Evolutionary conservation across 2,888 invertebrate species (phyloP).

Genomic region (Eristalis tenax): DNA sequence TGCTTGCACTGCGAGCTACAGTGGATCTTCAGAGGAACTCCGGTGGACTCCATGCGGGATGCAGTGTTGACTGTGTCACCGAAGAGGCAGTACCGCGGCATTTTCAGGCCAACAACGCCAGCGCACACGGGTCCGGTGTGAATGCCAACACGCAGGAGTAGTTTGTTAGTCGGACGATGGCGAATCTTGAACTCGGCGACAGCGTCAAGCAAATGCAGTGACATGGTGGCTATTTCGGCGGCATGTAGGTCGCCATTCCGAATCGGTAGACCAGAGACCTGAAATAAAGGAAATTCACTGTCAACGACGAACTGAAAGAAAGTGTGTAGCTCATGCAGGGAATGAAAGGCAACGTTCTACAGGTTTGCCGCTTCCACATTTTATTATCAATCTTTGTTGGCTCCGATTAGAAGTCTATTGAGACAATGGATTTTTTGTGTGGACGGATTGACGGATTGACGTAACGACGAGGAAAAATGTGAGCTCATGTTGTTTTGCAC

Average conservation of each 20-base stretch:
- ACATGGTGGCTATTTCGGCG: conserved; percentile 96
- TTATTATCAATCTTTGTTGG: too few relatives aligned
- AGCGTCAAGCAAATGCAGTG: conserved; percentile 90
- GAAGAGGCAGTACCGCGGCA: conserved; percentile 96
- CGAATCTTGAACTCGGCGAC: conserved; percentile 93
- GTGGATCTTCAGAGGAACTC: conserved; percentile 91
- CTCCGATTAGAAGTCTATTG: too few relatives aligned
- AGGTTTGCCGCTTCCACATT: too few relatives aligned
- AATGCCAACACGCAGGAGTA: conserved; percentile 93
- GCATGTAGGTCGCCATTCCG: conserved; percentile 95
- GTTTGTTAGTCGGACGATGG: conserved; percentile 91
- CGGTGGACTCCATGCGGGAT: conserved; percentile 93
- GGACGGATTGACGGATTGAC: too few relatives aligned
- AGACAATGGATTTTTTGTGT: too few relatives aligned
- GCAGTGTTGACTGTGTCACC: conserved; percentile 97
- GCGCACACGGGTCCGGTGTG: conserved; percentile 96
- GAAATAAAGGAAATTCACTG: not conserved
- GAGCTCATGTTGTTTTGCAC: too few relatives aligned
- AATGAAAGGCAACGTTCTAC: too few relatives aligned
- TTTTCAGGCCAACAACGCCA: conserved; percentile 95
- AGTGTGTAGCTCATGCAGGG: too few relatives aligned
- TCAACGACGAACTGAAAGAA: not conserved
- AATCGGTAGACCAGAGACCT: conserved; percentile 94
- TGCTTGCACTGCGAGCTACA: conserved; percentile 89
- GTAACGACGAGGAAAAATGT: too few relatives aligned